Evolutionary conservation across 2,888 invertebrate genomes (phyloP), one percentile per base, ranked within the genome.

Genomic region (Cataglyphis rosenhaueri): DNA sequence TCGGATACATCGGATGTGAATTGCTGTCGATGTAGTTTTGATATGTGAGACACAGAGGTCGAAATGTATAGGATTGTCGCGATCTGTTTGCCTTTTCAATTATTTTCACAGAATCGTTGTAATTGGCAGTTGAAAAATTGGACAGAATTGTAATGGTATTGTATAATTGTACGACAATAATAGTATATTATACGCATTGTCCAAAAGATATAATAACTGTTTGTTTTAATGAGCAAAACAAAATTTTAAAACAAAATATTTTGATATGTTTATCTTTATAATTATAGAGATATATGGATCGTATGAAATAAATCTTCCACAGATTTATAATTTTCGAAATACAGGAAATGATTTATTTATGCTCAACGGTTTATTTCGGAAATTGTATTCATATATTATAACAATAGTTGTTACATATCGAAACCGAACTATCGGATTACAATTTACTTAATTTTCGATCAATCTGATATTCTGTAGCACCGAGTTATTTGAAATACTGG

Each of bases 391-490:
- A 15, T 52, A 66, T 29, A 29, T 55, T 55, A 15, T 21, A 55
- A 38, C 18, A 25, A 62, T 41, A 62, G 38, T 35, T 10, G 52
- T 18, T 15, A 5, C 38, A 29, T 38, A 75, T 66, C 9, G 65
- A 65, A 75, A 55, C 9, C 25, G 3, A 65, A 55, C 55, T 57
- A 68, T 76, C 41, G 66, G 41, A 76, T 76, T 66, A 66, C 76
- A 35, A 76, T 76, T 66, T 76, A 66, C 66, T 66, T 76, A 55
- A 66, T 66, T 76, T 66, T 55, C 68, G 55, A 76, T 76, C 52
- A 52, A 76, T 52, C 65, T 25, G 38, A 76, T 64, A 55, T 76
- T 38, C 52, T 65, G 52, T 66, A 55, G 65, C 55, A 76, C 55
- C 65, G 18, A 55, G 55, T 76, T 65, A 76, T 35, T 52, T n/a